Percentiles rank a stretch among this genome's conserved stretches.
phyloP scores from a whole-genome alignment of 2,113 vertebrate genomes.

The Nesoenas mayeri region DNA sequence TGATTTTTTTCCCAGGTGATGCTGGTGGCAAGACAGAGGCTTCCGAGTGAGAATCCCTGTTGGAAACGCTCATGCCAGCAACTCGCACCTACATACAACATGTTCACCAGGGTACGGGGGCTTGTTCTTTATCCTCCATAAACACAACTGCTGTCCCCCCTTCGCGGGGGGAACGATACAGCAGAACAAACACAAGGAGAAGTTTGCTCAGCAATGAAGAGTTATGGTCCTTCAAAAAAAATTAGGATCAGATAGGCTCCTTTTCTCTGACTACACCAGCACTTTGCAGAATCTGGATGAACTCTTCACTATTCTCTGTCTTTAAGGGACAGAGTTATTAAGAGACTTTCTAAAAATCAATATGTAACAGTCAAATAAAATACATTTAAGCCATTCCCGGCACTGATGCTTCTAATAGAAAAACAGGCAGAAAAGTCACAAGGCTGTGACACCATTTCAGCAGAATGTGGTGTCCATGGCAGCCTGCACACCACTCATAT shows the following conservation, averaged over 20 bases:
- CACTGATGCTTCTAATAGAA: neutral
- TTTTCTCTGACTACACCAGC: neutral
- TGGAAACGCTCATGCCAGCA: fast-evolving
- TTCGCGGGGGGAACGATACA: neutral
- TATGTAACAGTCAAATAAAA: neutral
- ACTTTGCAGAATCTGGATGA: neutral
- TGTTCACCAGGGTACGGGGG: fast-evolving
- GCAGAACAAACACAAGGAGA: neutral
- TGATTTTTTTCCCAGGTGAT: neutral
- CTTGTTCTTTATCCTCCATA: neutral
- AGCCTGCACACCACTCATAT: fast-evolving
- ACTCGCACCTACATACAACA: neutral
- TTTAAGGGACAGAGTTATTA: neutral
- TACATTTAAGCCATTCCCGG: neutral
- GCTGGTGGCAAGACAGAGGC: neutral
- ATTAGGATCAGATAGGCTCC: too few relatives aligned
- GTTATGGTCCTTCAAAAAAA: neutral
- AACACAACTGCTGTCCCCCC: neutral
- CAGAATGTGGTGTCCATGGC: fast-evolving
- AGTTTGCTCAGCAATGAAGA: neutral
- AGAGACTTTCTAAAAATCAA: neutral
- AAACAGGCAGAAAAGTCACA: neutral
- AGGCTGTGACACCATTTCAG: neutral
- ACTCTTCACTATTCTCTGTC: neutral
- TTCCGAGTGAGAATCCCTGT: neutral